A percentile compares a stretch with the other conserved stretches of the same genome.
Conservation (phyloP, 2,113 vertebrate species). For the Trogon surrucura region DNA sequence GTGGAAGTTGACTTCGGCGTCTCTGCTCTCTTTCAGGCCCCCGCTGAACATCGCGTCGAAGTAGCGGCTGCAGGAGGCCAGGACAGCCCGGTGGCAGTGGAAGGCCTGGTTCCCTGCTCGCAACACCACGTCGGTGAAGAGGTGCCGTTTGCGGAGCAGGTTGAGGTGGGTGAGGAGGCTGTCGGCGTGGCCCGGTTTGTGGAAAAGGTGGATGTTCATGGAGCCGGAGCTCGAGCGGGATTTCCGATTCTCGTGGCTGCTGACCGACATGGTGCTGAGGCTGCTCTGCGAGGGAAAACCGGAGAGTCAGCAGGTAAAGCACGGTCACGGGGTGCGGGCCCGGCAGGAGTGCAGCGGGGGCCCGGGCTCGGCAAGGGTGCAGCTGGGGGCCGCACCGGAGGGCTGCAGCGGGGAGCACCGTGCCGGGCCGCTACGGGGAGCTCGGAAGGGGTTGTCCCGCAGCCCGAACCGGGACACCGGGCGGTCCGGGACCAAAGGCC, state of each 20-base stretch:
- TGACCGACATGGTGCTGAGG: slow-evolving; percentile 80
- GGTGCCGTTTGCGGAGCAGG: slow-evolving; percentile 80
- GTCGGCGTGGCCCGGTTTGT: slow-evolving; percentile 84
- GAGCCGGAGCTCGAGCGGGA: slow-evolving; percentile 85
- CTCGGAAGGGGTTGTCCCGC: background rate
- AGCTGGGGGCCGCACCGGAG: background rate
- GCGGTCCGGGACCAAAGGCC: background rate
- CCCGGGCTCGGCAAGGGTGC: background rate
- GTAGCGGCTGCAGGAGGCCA: slow-evolving; percentile 84
- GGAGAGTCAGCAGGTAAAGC: background rate
- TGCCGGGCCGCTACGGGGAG: slow-evolving; percentile 73
- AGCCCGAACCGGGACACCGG: slow-evolving; percentile 72
- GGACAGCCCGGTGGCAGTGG: slow-evolving; percentile 82
- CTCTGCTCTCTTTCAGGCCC: slow-evolving; percentile 82
- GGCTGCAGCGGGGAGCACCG: slow-evolving; percentile 33
- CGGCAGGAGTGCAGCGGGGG: too few species aligned
- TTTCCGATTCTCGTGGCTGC: slow-evolving; percentile 84
- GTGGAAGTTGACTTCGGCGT: slow-evolving; percentile 82
- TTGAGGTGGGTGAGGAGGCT: slow-evolving; percentile 84
- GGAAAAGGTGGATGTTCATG: slow-evolving; percentile 85
- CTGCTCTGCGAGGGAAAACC: background rate
- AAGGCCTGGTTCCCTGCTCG: slow-evolving; percentile 79
- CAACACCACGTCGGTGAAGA: slow-evolving; percentile 84
- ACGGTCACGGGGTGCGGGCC: background rate
- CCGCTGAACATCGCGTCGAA: slow-evolving; percentile 88